These are phyloP conservation scores for Rallus limicola DNA, from an alignment of 2,113 vertebrate genomes.

Conservation along the genomic window DNA sequence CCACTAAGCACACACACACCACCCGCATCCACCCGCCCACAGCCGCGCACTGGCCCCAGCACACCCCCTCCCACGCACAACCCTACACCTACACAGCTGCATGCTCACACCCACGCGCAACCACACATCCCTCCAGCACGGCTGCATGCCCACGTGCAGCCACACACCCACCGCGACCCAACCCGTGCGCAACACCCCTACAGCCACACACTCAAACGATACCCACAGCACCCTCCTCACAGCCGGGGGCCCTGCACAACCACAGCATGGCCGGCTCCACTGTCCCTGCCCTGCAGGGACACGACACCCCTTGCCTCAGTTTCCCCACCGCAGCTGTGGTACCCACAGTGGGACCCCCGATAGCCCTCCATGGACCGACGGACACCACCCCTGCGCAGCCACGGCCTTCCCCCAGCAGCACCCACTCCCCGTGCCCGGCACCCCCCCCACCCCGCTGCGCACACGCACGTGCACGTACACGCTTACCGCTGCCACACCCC, in stretches of 20 bases:
- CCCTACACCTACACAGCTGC: rapidly evolving
- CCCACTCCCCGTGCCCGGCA: background rate
- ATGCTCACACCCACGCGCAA: background rate
- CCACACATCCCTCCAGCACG: rapidly evolving
- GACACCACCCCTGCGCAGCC: background rate
- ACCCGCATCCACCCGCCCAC: background rate
- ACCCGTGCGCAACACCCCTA: background rate
- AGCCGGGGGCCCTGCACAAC: background rate
- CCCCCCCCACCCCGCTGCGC: rapidly evolving
- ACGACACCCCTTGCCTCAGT: background rate
- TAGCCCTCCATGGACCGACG: rapidly evolving
- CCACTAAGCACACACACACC: background rate
- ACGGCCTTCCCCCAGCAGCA: background rate
- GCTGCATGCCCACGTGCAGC: background rate
- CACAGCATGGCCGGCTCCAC: rapidly evolving
- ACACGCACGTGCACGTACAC: background rate
- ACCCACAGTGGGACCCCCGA: rapidly evolving
- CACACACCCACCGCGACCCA: background rate
- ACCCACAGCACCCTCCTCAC: background rate
- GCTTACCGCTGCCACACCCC: background rate
- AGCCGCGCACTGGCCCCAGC: background rate
- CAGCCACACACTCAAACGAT: background rate
- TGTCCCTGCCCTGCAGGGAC: background rate
- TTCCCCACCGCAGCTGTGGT: background rate
- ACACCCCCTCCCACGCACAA: rapidly evolving